Base-by-base conservation (phyloP, 2,797 vertebrate genomes). In the Ctenosaura bakeri region DNA sequence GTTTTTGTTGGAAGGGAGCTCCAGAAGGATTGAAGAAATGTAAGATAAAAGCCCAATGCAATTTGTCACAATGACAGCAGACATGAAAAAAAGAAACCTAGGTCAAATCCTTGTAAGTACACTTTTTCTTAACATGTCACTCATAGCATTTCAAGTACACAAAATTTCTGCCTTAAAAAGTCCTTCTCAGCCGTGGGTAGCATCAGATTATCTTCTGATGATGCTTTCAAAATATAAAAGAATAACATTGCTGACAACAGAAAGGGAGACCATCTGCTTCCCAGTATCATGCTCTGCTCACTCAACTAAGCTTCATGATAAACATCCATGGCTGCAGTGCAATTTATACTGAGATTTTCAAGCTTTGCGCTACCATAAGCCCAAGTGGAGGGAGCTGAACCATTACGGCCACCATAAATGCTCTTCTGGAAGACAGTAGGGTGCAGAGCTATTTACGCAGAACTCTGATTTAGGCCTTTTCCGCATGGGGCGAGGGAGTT, bases 101-200 rank as follows among this genome's bases (percentile, higher is more conserved):
- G 92, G 93, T 83, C 90, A 86, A 85, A 86, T 26, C 91, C 94
- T 95, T 96, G 87, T 95, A 95, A 89, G 93, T 93, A 29, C 35
- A 76, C 93, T 73, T 88, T 91, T 79, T 90, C 69, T 76, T 76
- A 91, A 89, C 91, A 94, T 92, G 87, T 93, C 64, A 92, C 93
- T 92, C 90, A 95, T 96, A 94, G 90, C 89, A 88, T 88, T 82
- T 87, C 56, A 9, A 54, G 18, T 50, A 50, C 92, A 80, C 92
- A 94, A 94, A 86, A 50, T 12, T 56, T 29, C 85, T 88, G 71
- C 81, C 42, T 76, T 83, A 50, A n/a, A 76, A 79, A 66, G 1
- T 79, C 62, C 29, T 26, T 26, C 80, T 85, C 62, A 79, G 56
- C 76, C 35, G 12, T 18, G 22, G 32, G 26, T 35, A 90, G 12